Base-by-base conservation (phyloP, 2,113 vertebrate species). In the Esox niger region DNA sequence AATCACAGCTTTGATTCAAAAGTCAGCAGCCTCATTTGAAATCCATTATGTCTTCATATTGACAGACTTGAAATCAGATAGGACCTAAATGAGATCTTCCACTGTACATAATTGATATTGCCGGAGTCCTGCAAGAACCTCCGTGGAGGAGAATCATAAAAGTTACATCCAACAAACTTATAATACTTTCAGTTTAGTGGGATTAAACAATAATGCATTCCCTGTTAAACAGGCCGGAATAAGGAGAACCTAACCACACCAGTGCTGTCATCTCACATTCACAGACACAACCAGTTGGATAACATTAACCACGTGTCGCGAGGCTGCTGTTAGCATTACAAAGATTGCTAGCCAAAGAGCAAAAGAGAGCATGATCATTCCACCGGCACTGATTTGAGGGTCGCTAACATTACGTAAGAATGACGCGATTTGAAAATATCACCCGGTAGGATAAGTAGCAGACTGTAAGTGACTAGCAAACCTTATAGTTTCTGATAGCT, bases 161-260 rank as follows among this genome's bases (percentile, higher is more conserved):
- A 0, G 62, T 82, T 83, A 81, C 76, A 86, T 77, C 60, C 75
- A 87, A 87, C 77, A 59, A 71, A 76, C 83, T 82, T 70, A 79
- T n/a, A n/a, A n/a, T n/a, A n/a, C 71, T 86, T 81, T 57, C n/a
- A n/a, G n/a, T 29, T 61, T 76, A 55, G 32, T 57, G 69, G 73
- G 68, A 75, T 86, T 80, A 79, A 54, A 83, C 71, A 83, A 78
- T 82, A 70, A 75, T 79, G 58, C 71, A 61, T 77, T 81, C 71
- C n/a, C 71, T 57, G 79, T 84, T 71, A 73, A 77, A 73, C 23
- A 31, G 33, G 55, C 68, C 9, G 9, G 23, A 21, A n/a, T n/a
- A 27, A 73, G 73, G 72, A 70, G 80, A 1, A 60, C 25, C 35
- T 25, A 49, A 56, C 43, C 20, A 7, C 60, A 52, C 20, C 54